phyloP scores from a whole-genome alignment of 2,888 invertebrate species.

The Drosophila yooni region DNA sequence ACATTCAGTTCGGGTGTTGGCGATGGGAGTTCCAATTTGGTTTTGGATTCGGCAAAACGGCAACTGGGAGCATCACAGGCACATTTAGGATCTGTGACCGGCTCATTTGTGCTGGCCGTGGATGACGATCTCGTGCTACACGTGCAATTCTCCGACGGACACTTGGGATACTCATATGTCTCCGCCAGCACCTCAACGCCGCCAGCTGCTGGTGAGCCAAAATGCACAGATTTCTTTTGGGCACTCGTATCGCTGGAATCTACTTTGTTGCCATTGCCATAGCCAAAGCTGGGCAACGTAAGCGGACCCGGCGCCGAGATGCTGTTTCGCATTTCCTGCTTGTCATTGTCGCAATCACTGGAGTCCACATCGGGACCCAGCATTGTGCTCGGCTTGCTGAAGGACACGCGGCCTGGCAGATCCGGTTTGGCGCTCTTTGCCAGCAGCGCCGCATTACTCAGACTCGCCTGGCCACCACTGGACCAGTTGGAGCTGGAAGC shows the following conservation, averaged over 20 bases:
- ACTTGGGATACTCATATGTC: slow-evolving; percentile 83
- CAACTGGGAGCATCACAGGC: slow-evolving; percentile 76
- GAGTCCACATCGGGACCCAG: slow-evolving; percentile 74
- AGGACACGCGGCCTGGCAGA: slow-evolving; percentile 85
- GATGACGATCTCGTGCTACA: slow-evolving; percentile 84
- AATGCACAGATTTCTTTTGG: slow-evolving; percentile 84
- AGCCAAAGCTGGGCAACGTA: slow-evolving; percentile 52
- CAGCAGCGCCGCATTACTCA: slow-evolving; percentile 53
- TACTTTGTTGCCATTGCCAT: slow-evolving; percentile 27
- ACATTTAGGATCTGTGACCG: slow-evolving; percentile 65
- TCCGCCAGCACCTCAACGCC: slow-evolving; percentile 76
- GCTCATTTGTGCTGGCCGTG: slow-evolving; percentile 79
- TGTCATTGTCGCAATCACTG: slow-evolving; percentile 84
- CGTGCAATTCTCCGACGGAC: slow-evolving; percentile 84
- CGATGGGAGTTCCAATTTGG: slow-evolving; percentile 15
- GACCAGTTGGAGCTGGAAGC: slow-evolving; percentile 40
- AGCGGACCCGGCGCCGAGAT: slow-evolving; percentile 81
- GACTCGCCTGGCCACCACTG: slow-evolving; percentile 20
- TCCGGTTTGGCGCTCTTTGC: slow-evolving; percentile 78
- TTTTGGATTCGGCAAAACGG: slow-evolving; percentile 54
- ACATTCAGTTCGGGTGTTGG: slow-evolving; percentile 75
- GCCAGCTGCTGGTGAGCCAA: slow-evolving; percentile 71
- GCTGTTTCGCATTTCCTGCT: slow-evolving; percentile 63
- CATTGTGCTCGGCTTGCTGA: slow-evolving; percentile 75
- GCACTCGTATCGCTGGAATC: slow-evolving; percentile 45